Percentiles rank a stretch among this genome's conserved stretches.
These are phyloP conservation scores for Tor tambroides DNA, from an alignment of 2,113 vertebrate species.

Conservation along the genomic window DNA sequence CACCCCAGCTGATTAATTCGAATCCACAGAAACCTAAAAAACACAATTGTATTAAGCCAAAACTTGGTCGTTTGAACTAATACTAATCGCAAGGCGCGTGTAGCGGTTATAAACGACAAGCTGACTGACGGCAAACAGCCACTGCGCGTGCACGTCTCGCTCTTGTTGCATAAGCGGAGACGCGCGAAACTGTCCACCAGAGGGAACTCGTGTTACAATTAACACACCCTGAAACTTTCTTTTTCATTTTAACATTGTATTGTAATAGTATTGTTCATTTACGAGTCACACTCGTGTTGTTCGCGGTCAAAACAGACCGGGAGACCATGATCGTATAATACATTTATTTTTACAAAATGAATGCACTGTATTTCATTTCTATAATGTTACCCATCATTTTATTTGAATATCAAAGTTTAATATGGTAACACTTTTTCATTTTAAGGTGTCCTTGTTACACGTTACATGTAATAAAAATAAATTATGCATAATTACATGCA, in stretches of 20 bases:
- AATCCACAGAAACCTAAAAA: background rate
- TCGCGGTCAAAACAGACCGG: background rate
- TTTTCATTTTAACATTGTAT: background rate
- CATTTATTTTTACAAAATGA: background rate
- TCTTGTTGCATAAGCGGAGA: conserved; percentile 41
- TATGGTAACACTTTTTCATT: too few species aligned
- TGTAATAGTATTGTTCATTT: too few species aligned
- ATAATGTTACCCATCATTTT: too few species aligned
- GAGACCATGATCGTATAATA: background rate
- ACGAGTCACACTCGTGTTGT: too few species aligned
- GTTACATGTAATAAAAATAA: too few species aligned
- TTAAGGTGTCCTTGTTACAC: too few species aligned
- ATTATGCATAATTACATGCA: too few species aligned
- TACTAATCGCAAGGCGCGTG: background rate
- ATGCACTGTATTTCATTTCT: background rate
- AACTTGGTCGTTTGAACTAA: background rate
- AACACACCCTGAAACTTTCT: background rate
- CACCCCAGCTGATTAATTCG: background rate
- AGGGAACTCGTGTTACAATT: background rate
- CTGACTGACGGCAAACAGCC: conserved; percentile 33
- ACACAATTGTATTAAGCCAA: background rate
- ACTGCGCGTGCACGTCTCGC: conserved; percentile 41
- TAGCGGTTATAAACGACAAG: background rate
- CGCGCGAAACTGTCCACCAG: conserved; percentile 16
- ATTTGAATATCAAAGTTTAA: too few species aligned